Evolutionary conservation across 1,140 invertebrate genomes (phyloP), one percentile per base, ranked within the genome.

Genomic region (Callitettix versicolor): DNA sequence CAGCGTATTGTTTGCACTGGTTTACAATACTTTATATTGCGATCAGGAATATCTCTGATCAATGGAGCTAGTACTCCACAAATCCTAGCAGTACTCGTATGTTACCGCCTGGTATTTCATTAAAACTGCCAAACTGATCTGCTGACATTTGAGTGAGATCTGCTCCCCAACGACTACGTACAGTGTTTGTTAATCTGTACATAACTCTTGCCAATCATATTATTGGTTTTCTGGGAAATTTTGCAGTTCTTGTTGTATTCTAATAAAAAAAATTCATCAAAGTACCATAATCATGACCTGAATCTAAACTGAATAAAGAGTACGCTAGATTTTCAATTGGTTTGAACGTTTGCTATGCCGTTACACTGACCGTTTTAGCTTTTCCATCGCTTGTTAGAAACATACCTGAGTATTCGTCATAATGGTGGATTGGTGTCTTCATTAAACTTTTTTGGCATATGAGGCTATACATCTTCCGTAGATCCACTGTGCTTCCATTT

Each of bases 401-500:
- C 24, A 83, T 65, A 15, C 76, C 40, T 71, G 71, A 22, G 69
- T 74, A 5, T 68, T 67, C 60, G 78, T 73, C n/a, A 68, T 61
- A 12, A 71, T 59, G 67, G 48, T 66, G 64, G 36, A 76, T 55
- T 4, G 77, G 73, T 18, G 71, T 62, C 58, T 49, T 76, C 34
- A 82, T 56, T 5, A 83, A 67, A 41, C 78, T 74, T 57, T 83
- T 79, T 64, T 80, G 77, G 2, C 77, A 78, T 1, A 81, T 81
- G 34, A 84, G 59, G 47, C 75, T 20, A 78, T 68, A 64, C 78
- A 79, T 14, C 79, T 80, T 17, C 81, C 77, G 53, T 76, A 77
- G 58, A 84, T 81, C 73, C 74, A 80, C 36, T 78, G 75, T 1
- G 82, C 83, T 0, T 84, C 84, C 72, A 86, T 76, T 68, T 88